Evolutionary conservation across 2,113 vertebrate species (phyloP), one percentile per base, ranked within the genome.

Genomic region (Electrona antarctica): DNA sequence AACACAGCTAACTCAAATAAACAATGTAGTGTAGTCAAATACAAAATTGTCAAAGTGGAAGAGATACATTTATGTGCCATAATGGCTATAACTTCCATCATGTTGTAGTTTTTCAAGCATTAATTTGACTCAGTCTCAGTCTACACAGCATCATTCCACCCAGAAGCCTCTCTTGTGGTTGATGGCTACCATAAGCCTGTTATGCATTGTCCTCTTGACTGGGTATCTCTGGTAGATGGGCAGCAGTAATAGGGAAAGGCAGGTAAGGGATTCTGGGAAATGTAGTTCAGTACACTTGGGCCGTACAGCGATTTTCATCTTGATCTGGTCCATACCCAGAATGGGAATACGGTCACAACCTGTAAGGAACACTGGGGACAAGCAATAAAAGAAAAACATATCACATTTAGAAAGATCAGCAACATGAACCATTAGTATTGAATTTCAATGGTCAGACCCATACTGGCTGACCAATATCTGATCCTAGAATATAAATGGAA

Each of bases 311-410:
- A 96, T 85, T 11, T 0, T 92, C 91, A 96, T 94, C 65, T 8
- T 67, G 64, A 94, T 71, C 57, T 58, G 54, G 4, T 78, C 28
- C 89, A 94, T 90, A 0, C 91, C 92, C 67, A 76, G 13, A 52
- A 91, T 73, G 14, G 92, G 90, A 0, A 95, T 80, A 8, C 93
- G 93, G 51, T 92, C 85, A 14, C 59, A 91, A 73, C 94, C 95
- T 45, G 89, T 93, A 69, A 96, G 62, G 77, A 97, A 97, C 69
- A 92, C 95, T 96, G 78, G 41, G 0, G 1, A 71, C 13, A 11
- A 11, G 41, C 41, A 69, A 4, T 52, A 6, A 3, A 1, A 48
- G 28, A 54, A 55, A 5, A 21, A 47, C 11, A 10, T 11, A n/a
- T 4, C 10, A 0, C 3, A 3, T 45, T 7, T 33, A 33, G 4